Conservation (phyloP, 2,888 invertebrate species). For the Lasioglossum oenotherae region DNA sequence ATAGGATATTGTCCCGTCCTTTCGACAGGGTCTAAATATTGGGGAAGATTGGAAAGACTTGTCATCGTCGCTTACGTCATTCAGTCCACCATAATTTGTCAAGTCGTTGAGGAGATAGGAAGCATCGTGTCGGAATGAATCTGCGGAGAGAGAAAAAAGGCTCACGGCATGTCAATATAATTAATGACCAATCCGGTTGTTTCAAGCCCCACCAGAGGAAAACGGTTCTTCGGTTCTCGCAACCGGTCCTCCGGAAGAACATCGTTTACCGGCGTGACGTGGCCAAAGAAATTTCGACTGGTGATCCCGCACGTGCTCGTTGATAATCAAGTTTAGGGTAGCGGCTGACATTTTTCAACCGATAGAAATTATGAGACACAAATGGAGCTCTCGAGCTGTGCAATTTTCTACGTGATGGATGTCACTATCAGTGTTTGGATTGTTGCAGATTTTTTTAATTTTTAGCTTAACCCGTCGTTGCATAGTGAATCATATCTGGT, state of each 20-base stretch:
- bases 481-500: too few relatives aligned
- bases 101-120: slow-evolving; percentile 32
- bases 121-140: slow-evolving; percentile 66
- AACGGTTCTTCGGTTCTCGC: slow-evolving; percentile 47
- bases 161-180: slow-evolving; percentile 66
- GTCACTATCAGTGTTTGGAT: not conserved
- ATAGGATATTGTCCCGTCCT: not conserved
- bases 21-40: slow-evolving; percentile 9
- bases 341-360: not conserved
- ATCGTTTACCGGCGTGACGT: slow-evolving; percentile 71
- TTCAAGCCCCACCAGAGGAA: slow-evolving; percentile 58
- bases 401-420: not conserved
- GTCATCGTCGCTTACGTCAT: slow-evolving; percentile 42
- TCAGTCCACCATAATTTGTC: slow-evolving; percentile 55
- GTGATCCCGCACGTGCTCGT: slow-evolving; percentile 46
- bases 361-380: not conserved
- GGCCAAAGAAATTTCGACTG: slow-evolving; percentile 43
- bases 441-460: not conserved
- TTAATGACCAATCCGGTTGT: slow-evolving; percentile 69
- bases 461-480: too few relatives aligned
- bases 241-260: slow-evolving; percentile 57
- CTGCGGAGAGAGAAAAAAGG: slow-evolving; percentile 59
- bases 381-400: not conserved
- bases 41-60: not conserved
- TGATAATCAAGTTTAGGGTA: not conserved